Evolutionary conservation across 2,797 vertebrate genomes (phyloP), one percentile per base, ranked within the genome.

Genomic region (Eupleurogrammus muticus): DNA sequence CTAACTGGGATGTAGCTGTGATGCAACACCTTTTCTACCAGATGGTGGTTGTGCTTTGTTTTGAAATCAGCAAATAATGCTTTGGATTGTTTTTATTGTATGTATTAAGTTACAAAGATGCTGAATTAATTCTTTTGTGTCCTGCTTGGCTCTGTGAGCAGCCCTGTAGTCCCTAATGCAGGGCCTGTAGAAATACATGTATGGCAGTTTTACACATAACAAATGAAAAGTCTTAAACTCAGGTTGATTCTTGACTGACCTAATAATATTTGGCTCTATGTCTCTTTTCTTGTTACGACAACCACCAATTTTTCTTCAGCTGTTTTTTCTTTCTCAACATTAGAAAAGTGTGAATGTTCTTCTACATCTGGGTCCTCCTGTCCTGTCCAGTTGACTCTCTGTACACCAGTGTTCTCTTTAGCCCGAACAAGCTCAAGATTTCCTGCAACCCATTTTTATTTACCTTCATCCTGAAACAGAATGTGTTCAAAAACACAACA

Each of bases 41-140:
- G 38, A 36, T 57, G 57, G 73, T 83, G 20, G 35, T 88, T 91
- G 90, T 90, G 90, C 88, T 92, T 90, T 86, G 34, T 56, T 65
- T 5, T 58, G 14, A 20, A 80, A 72, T 74, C 23, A 72, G 51
- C 10, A 46, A 79, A 58, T 28, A 72, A 73, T 75, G 77, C 74
- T 82, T 87, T 80, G 44, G 60, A 61, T n/a, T n/a, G n/a, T n/a
- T 81, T 70, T 53, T 19, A 17, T 35, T 1, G 62, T 61, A 61
- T 70, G 49, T 68, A 17, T 53, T 9, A 58, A 40, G 51, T 58
- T 63, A 24, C 19, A 62, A 72, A 82, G 58, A 79, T 47, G 66
- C 8, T 73, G 7, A 66, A 64, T 73, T 61, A 66, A 16, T 57
- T 60, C 49, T 28, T 66, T 52, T 53, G 35, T 49, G 61, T 13